Percentiles rank a stretch among this genome's conserved stretches.
phyloP scores from a whole-genome alignment of 37 sponge, comb jelly and placozoan genomes.

The Petrosia ficiformis region DNA sequence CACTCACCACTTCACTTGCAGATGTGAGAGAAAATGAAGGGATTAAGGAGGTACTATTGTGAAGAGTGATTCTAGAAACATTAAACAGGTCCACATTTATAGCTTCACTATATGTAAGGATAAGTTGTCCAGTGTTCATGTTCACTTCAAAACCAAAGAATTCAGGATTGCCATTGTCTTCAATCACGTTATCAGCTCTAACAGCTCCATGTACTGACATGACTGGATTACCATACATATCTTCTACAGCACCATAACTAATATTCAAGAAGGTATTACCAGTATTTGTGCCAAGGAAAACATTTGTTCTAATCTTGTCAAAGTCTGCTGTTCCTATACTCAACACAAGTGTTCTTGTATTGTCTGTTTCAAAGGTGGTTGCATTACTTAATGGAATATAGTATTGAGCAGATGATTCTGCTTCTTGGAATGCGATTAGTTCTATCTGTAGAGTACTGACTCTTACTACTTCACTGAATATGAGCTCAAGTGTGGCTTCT shows the following conservation, averaged over 20 bases:
- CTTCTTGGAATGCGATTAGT: conserved; percentile 47
- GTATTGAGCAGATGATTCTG: conserved; percentile 22
- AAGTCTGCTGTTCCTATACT: conserved; percentile 47
- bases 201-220: conserved; percentile 26
- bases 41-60: conserved; percentile 21
- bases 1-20: conserved; percentile 27
- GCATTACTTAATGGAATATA: conserved; percentile 21
- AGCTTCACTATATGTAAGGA: conserved; percentile 75
- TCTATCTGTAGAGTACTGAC: conserved; percentile 31
- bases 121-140: conserved; percentile 46
- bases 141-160: conserved; percentile 35
- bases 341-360: conserved; percentile 19
- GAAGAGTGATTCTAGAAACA: conserved; percentile 46
- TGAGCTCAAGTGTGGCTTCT: conserved; percentile 43
- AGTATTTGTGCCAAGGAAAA: conserved; percentile 21
- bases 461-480: conserved; percentile 78
- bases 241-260: conserved; percentile 40
- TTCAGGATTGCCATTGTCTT: conserved; percentile 41
- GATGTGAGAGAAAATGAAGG: conserved; percentile 32
- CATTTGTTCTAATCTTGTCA: conserved; percentile 38
- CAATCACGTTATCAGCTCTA: conserved; percentile 23
- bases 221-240: conserved; percentile 66
- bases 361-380: neutral
- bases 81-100: conserved; percentile 48
- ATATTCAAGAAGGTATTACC: conserved; percentile 55